phyloP scores from a whole-genome alignment of 2,888 invertebrate genomes.

The Gisinianus flammeolus region DNA sequence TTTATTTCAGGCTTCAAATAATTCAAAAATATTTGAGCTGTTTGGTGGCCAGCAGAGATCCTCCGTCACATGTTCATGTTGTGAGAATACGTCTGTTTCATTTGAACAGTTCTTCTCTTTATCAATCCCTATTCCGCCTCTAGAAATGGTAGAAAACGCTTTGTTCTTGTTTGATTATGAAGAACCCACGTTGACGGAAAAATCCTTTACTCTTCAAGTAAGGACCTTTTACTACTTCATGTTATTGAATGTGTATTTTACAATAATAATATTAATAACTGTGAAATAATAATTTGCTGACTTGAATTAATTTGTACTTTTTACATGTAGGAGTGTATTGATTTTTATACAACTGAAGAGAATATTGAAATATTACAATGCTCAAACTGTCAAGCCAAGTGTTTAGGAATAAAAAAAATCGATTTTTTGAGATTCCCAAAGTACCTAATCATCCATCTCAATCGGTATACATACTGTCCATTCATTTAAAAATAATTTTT shows the following conservation, averaged over 20 bases:
- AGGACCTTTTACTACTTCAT: too few relatives aligned
- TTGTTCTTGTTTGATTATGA: too few relatives aligned
- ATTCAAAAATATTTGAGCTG: conserved; percentile 75
- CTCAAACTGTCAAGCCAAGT: conserved; percentile 77
- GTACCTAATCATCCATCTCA: conserved; percentile 84
- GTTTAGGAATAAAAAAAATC: conserved; percentile 81
- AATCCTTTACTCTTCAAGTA: too few relatives aligned
- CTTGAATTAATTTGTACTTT: too few relatives aligned
- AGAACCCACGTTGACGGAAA: too few relatives aligned
- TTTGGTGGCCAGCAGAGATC: conserved; percentile 88
- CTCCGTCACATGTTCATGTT: conserved; percentile 76
- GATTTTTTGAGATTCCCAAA: conserved; percentile 84
- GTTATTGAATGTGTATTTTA: too few relatives aligned
- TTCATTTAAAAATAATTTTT: too few relatives aligned
- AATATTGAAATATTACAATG: conserved; percentile 88
- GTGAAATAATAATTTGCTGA: too few relatives aligned
- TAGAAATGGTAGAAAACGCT: conserved; percentile 66
- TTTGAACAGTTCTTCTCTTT: conserved; percentile 88
- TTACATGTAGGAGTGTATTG: conserved; percentile 74
- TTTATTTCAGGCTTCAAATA: conserved; percentile 68
- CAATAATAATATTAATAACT: too few relatives aligned
- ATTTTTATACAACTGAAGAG: conserved; percentile 79
- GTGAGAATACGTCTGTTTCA: conserved; percentile 77
- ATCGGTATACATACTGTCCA: too few relatives aligned
- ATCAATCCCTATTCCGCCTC: conserved; percentile 76